phyloP scores from a whole-genome alignment of 2,888 invertebrate species.

The Pyrgus malvae region DNA sequence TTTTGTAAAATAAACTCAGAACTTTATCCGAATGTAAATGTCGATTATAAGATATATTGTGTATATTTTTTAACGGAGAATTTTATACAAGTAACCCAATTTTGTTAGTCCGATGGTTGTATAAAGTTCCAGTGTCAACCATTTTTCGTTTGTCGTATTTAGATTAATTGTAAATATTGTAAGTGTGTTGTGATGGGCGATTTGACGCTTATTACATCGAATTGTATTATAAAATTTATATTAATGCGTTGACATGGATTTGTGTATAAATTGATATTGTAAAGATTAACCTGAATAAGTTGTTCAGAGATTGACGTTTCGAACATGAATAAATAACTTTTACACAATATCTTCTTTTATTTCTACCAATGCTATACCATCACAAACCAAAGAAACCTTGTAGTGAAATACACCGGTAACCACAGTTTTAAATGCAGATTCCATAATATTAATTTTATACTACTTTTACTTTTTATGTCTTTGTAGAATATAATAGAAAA shows the following conservation, averaged over 20 bases:
- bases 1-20: slow-evolving; percentile 60
- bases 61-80: slow-evolving; percentile 75
- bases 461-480: no score
- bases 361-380: background rate
- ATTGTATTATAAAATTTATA: slow-evolving; percentile 75
- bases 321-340: slow-evolving; percentile 79
- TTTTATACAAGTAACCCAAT: slow-evolving; percentile 66
- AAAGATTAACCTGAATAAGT: slow-evolving; percentile 72
- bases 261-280: slow-evolving; percentile 78
- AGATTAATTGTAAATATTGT: slow-evolving; percentile 68
- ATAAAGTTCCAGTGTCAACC: slow-evolving; percentile 63
- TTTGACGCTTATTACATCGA: slow-evolving; percentile 68
- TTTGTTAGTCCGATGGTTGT: slow-evolving; percentile 63
- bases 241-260: slow-evolving; percentile 74
- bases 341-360: slow-evolving; percentile 50
- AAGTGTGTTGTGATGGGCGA: slow-evolving; percentile 74
- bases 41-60: slow-evolving; percentile 67
- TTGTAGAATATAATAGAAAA: no score
- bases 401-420: no score
- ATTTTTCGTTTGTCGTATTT: slow-evolving; percentile 46
- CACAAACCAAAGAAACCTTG: no score
- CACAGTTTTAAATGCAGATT: no score
- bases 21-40: slow-evolving; percentile 67
- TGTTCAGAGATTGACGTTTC: slow-evolving; percentile 77
- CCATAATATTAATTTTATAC: no score